Conservation (phyloP, 2,797 vertebrate genomes). For the Catamblyrhynchus diadema region DNA sequence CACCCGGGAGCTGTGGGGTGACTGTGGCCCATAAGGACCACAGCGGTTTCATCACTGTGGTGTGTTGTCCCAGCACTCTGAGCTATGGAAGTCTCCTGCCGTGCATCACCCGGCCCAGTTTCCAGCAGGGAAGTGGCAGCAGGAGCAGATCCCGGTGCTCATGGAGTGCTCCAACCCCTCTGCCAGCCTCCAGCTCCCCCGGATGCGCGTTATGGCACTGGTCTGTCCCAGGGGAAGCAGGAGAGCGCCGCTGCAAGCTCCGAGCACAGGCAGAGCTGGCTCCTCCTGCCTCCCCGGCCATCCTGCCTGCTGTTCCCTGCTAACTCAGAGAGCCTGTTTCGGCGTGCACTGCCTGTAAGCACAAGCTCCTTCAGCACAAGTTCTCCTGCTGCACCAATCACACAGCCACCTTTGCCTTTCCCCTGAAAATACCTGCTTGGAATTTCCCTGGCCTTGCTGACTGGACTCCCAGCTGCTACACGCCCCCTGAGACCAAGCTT, state of each 20-base stretch:
- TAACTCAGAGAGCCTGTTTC: neutral
- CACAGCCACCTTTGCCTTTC: neutral
- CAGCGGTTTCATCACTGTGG: fast-evolving
- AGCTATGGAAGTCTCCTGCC: fast-evolving
- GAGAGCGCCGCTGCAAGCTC: neutral
- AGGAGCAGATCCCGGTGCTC: fast-evolving
- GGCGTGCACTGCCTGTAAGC: fast-evolving
- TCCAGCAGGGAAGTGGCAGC: neutral
- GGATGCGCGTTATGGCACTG: fast-evolving
- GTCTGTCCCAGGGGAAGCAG: fast-evolving
- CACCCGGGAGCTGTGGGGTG: fast-evolving
- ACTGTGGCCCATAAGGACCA: fast-evolving
- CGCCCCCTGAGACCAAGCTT: fast-evolving
- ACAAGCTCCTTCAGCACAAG: neutral
- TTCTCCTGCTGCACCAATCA: fast-evolving
- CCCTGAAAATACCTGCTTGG: neutral
- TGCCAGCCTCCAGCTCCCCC: fast-evolving
- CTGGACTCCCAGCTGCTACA: neutral
- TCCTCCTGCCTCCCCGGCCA: neutral
- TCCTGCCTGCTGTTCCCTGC: neutral
- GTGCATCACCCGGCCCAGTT: fast-evolving
- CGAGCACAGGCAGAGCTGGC: fast-evolving
- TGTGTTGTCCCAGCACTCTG: fast-evolving
- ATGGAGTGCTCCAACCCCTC: fast-evolving
- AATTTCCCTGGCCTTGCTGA: neutral